phyloP scores from a whole-genome alignment of 2,113 vertebrate species.

The Parotia lawesii region DNA sequence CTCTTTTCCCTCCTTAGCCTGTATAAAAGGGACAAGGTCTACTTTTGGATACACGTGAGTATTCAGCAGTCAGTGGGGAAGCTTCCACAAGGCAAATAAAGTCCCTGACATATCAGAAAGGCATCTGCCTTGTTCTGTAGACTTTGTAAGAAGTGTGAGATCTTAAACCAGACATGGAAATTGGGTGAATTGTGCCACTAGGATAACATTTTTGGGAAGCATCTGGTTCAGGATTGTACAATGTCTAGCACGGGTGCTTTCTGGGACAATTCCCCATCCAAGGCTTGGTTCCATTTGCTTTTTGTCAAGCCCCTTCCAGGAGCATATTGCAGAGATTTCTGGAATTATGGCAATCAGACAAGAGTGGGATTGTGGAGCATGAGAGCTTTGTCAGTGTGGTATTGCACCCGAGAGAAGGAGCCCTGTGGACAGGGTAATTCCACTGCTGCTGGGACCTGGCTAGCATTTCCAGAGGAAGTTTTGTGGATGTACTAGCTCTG shows the following conservation, averaged over 20 bases:
- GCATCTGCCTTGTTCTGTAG: not conserved
- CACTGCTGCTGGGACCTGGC: conserved; percentile 4
- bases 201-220: not conserved
- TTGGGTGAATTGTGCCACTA: not conserved
- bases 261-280: not conserved
- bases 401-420: not conserved
- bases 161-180: not conserved
- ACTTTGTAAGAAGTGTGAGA: not conserved
- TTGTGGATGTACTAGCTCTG: not conserved
- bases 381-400: not conserved
- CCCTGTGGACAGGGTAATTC: not conserved
- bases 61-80: not conserved
- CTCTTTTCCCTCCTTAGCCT: not conserved
- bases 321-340: not conserved
- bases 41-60: not conserved
- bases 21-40: not conserved
- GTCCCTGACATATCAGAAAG: not conserved
- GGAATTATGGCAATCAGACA: not conserved
- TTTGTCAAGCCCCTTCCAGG: not conserved
- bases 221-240: not conserved
- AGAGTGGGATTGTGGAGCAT: not conserved
- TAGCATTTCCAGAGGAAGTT: not conserved
- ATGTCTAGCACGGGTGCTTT: not conserved
- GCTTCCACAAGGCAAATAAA: not conserved
- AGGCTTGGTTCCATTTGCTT: not conserved